Base-by-base conservation (phyloP, 2,888 invertebrate genomes). In the Yponomeuta evonymella region DNA sequence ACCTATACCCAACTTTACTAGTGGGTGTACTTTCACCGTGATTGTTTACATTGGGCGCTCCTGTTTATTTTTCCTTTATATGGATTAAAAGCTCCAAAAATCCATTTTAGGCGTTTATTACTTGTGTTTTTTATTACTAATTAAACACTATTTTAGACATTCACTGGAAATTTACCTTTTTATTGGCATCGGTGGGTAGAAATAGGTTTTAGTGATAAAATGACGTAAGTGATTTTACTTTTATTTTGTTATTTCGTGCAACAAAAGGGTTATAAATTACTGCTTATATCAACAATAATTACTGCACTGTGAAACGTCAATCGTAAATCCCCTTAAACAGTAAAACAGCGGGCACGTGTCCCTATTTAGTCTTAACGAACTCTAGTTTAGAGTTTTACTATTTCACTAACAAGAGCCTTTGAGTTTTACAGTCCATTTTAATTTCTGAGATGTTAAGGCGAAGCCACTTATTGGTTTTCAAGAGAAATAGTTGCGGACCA, bases 61-160 rank as follows among this genome's bases (percentile, higher is more conserved):
- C 82, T 90, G 91, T 91, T 91, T 92, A 89, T 92, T 91, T 90
- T 88, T 78, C 75, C 86, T 87, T 81, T 85, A 85, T 90, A 90
- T 90, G 89, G 89, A 91, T 90, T 91, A 90, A 91, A 90, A 90
- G 89, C 89, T 87, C 79, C 85, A 82, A 81, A 87, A 86, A 79
- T 84, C 84, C 85, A 85, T 89, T 85, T 76, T 71, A 75, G 83
- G 83, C 81, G 76, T 89, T 89, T 85, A 89, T 86, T 74, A 79
- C 79, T 75, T 68, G 33, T 2, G 51, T 58, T 58, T 58, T 58
- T 58, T 58, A 15, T 58, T 58, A 15, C 51, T 58, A 58, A 58
- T 58, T 58, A 58, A 58, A 58, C 51, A 58, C 51, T 58, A 58
- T 58, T 58, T 58, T 58, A 58, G 43, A 43, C 8, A 43, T 43